Conservation (phyloP, 1,140 invertebrate genomes). For the Drosophila sturtevanti region DNA sequence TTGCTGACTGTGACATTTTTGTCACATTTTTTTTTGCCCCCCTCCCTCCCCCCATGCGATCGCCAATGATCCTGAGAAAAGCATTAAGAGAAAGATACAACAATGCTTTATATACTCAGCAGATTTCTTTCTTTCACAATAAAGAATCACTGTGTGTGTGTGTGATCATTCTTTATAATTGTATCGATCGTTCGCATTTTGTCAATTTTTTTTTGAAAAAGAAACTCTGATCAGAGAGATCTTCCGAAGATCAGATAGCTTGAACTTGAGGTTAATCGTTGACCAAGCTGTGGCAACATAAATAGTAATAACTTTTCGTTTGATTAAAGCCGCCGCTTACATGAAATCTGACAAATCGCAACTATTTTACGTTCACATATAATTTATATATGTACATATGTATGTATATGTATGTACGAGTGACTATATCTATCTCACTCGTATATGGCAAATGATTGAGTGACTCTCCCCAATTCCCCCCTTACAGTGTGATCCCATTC, state of each 20-base stretch:
- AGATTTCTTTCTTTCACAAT: neutral
- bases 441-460: slow-evolving; percentile 29
- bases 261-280: slow-evolving; percentile 38
- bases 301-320: slow-evolving; percentile 33
- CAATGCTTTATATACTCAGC: slow-evolving; percentile 48
- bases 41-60: slow-evolving; percentile 24
- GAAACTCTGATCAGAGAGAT: neutral
- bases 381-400: no score
- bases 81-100: slow-evolving; percentile 6
- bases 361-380: no score
- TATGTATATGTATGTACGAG: slow-evolving; percentile 43
- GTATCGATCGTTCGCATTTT: slow-evolving; percentile 17
- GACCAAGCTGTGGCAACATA: slow-evolving; percentile 26
- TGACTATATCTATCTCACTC: slow-evolving; percentile 21
- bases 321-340: slow-evolving; percentile 46
- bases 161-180: slow-evolving; percentile 12
- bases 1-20: slow-evolving; percentile 57
- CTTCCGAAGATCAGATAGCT: slow-evolving; percentile 37
- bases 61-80: slow-evolving; percentile 15
- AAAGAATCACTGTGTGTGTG: neutral
- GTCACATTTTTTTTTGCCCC: slow-evolving; percentile 51
- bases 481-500: slow-evolving; percentile 13
- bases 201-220: slow-evolving; percentile 1
- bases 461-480: slow-evolving; percentile 4
- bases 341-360: slow-evolving; percentile 52